Evolutionary conservation across 1,140 invertebrate species (phyloP), one percentile per base, ranked within the genome.

Genomic region (Drosophila kepulauana): DNA sequence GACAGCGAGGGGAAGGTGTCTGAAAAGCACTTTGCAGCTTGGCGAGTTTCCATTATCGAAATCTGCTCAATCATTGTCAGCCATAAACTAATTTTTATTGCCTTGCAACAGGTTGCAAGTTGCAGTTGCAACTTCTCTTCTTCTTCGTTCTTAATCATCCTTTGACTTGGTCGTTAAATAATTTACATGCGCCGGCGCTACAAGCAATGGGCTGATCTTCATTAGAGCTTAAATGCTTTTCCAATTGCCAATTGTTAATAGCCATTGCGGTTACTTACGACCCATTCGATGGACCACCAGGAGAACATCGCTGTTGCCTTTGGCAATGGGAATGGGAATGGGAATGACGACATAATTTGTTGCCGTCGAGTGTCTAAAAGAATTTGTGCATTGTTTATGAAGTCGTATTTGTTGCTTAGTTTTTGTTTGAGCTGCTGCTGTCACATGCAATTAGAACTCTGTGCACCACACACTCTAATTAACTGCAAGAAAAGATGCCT

Each of bases 191-290:
- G 66, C 79, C 69, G 85, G 85, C 85, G 85, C 85, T 85, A 81
- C 78, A 79, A 85, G 85, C 81, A 84, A 89, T 84, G 78, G 85
- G 85, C 77, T 72, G 85, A 89, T 85, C 85, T 88, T 81, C 81
- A 89, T 88, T 88, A 89, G 78, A 15, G 64, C 61, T 70, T 48
- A 76, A 88, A 89, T 85, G 67, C 63, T 38, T 77, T 78, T 79
- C 61, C 76, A 69, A 87, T 80, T 84, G 70, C 71, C 75, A 59
- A 48, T 65, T 25, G 20, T 25, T 25, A 25, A 25, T 25, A 25
- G 20, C 20, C 20, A 25, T 25, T 33, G 45, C 43, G 16, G 33
- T 8, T 65, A 79, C 10, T 77, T 74, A 64, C 45, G 35, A 38
- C 7, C 54, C 76, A 71, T 13, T 15, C 5, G n/a, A n/a, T 8